phyloP scores from a whole-genome alignment of 2,888 invertebrate genomes.

The Gymnocheta viridis region DNA sequence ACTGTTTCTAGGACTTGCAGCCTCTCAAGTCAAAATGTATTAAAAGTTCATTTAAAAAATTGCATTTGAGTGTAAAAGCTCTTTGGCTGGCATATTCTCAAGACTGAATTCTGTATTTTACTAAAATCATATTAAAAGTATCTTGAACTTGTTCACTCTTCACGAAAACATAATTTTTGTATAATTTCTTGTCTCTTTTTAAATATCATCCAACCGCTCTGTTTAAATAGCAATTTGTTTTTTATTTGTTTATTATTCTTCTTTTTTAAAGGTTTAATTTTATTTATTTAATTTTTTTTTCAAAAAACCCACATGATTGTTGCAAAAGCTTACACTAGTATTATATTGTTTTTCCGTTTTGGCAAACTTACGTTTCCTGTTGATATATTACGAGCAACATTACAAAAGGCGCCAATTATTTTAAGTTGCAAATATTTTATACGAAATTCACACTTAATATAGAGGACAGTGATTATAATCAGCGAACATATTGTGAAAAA shows the following conservation, averaged over 20 bases:
- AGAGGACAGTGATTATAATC: not conserved
- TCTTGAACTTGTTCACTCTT: no score
- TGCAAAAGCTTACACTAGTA: conserved; percentile 52
- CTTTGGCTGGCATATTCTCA: no score
- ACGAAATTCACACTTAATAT: conserved; percentile 53
- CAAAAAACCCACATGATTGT: conserved; percentile 13
- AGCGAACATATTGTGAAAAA: not conserved
- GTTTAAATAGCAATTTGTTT: not conserved
- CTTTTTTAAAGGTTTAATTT: not conserved
- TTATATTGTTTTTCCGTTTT: conserved; percentile 65
- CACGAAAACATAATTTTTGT: no score
- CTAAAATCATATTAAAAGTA: no score
- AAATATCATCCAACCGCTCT: not conserved
- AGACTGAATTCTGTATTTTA: no score
- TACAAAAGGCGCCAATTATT: conserved; percentile 63
- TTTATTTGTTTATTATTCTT: not conserved
- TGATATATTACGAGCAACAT: conserved; percentile 22
- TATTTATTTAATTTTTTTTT: not conserved
- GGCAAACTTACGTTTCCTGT: conserved; percentile 71
- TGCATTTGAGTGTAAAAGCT: no score
- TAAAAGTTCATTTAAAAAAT: no score
- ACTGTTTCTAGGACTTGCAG: no score
- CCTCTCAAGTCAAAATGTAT: no score
- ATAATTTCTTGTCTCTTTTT: not conserved
- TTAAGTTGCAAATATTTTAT: conserved; percentile 52